These are phyloP conservation scores for Drosophila neonasuta DNA, from an alignment of 2,888 invertebrate species.

Conservation along the genomic window DNA sequence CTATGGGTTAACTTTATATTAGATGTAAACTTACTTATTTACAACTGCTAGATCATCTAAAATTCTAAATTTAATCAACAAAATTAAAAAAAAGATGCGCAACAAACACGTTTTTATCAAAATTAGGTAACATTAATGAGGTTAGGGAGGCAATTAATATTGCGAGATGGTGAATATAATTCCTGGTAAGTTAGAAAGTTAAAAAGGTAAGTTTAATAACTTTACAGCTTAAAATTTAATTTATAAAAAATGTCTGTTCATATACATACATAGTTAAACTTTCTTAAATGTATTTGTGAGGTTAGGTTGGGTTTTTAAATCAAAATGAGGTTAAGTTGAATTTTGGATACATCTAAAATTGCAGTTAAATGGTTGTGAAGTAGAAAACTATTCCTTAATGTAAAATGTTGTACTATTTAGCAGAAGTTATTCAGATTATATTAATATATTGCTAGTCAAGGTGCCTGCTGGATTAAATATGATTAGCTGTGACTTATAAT, in stretches of 20 bases:
- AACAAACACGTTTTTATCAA: slow-evolving; percentile 9
- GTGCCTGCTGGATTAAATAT: no score
- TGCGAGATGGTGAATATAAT: not conserved
- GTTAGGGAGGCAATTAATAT: not conserved
- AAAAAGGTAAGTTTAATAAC: not conserved
- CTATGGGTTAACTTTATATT: slow-evolving; percentile 39
- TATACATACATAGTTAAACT: not conserved
- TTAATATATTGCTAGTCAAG: no score
- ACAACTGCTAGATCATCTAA: slow-evolving; percentile 18
- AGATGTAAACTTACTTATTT: slow-evolving; percentile 33
- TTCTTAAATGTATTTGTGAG: not conserved
- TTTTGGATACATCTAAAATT: no score
- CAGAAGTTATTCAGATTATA: no score
- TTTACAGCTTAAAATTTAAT: no score
- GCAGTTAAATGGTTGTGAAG: no score
- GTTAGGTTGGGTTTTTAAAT: not conserved
- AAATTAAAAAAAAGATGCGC: slow-evolving; percentile 52
- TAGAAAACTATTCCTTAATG: not conserved
- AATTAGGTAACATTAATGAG: not conserved
- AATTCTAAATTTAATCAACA: slow-evolving; percentile 22
- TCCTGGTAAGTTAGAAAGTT: not conserved
- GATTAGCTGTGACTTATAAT: no score
- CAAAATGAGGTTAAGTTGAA: no score
- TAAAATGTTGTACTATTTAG: no score
- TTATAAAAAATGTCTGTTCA: no score